These are phyloP conservation scores for Latrodectus geometricus DNA, from an alignment of 1,140 invertebrate species.

Conservation along the genomic window DNA sequence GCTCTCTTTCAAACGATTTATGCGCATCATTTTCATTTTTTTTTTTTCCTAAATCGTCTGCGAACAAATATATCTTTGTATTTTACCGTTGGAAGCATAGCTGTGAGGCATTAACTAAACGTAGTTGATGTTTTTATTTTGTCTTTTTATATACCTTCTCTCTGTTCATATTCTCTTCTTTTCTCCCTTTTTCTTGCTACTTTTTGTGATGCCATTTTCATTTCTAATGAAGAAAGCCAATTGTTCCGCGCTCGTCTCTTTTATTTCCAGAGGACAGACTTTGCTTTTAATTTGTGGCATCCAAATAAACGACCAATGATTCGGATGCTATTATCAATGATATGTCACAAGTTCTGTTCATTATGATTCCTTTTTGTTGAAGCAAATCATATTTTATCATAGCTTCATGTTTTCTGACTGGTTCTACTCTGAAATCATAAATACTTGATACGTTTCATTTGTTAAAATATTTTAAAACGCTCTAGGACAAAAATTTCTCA, in stretches of 20 bases:
- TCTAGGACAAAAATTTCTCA: too few relatives aligned
- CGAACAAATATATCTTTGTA: background rate
- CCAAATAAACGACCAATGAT: slow-evolving; percentile 1
- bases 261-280: background rate
- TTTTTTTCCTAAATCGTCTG: background rate
- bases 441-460: too few relatives aligned
- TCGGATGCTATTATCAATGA: too few relatives aligned
- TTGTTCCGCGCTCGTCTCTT: background rate
- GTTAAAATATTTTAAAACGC: too few relatives aligned
- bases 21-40: background rate
- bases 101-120: slow-evolving; percentile 27
- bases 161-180: background rate
- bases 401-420: too few relatives aligned
- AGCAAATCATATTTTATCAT: too few relatives aligned
- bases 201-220: slow-evolving; percentile 3
- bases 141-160: slow-evolving; percentile 12
- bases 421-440: too few relatives aligned
- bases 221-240: slow-evolving; percentile 47
- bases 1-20: slow-evolving; percentile 34
- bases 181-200: slow-evolving; percentile 1
- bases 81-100: background rate
- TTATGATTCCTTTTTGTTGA: too few relatives aligned
- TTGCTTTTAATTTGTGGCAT: slow-evolving; percentile 27
- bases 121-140: background rate
- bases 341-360: too few relatives aligned